Evolutionary conservation across 1,140 invertebrate genomes (phyloP), one percentile per base, ranked within the genome.

Genomic region (Microplitis mediator): DNA sequence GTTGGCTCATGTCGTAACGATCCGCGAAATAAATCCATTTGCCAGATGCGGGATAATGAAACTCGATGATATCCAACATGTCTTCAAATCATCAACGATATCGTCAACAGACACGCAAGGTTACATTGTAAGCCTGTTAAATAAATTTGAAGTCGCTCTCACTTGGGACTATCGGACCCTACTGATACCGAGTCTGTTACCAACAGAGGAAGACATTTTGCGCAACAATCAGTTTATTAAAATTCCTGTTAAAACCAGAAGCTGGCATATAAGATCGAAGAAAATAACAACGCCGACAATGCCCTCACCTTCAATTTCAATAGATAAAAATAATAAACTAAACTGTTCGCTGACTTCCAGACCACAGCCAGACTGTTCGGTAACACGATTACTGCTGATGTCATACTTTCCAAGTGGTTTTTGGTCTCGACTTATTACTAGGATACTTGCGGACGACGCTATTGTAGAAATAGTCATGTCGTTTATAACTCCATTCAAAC

Each of bases 331-430:
- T 39, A 76, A 50, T 35, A 75, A 77, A 23, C 0, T 2, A 0
- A 84, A 83, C 31, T 82, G 78, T 35, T 77, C 83, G 8, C 36
- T 88, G 0, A 89, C 86, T 0, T 87, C 86, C 3, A 81, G 91
- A 50, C 80, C 87, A 3, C 88, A 90, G 61, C 85, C 88, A 0
- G 89, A 90, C 36, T 87, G 86, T 13, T 87, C 90, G 0, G 89
- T 94, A 8, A 89, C 91, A 0, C 86, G 96, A 6, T 85, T 97
- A 34, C 85, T 97, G 3, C 86, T 97, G 1, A 94, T 99, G 91
- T 97, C 97, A 0, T 99, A 99, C 85, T 96, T 99, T 82, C 98
- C 98, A 0, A 95, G 95, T 76, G 98, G 98, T 0, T 99, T 99
- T 86, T 99, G 98, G 98, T 95, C 97, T 0, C 88, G 98, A 8